Percentiles rank a stretch among this genome's conserved stretches.
Evolutionary conservation across 2,113 vertebrate species (phyloP).

Genomic region (Calypte anna): DNA sequence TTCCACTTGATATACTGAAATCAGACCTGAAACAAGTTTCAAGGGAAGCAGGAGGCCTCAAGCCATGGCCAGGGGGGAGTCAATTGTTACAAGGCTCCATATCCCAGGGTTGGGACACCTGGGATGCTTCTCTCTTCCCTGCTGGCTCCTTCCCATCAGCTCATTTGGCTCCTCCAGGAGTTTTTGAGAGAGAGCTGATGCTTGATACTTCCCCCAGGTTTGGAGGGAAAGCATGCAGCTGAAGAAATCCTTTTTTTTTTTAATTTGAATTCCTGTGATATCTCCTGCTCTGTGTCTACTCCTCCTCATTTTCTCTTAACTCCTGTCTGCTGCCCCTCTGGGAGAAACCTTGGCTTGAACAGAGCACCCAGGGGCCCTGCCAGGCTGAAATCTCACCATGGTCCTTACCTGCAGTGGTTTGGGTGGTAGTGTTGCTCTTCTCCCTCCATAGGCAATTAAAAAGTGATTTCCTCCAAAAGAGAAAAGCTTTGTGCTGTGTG

Average conservation of each 20-base stretch:
- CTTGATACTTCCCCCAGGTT: not conserved
- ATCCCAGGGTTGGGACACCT: not conserved
- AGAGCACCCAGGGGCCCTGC: not conserved
- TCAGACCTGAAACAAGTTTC: not conserved
- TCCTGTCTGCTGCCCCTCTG: not conserved
- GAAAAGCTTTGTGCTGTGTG: not conserved
- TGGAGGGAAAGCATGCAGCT: not conserved
- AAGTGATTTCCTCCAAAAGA: not conserved
- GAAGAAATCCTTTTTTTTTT: not conserved
- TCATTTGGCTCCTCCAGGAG: not conserved
- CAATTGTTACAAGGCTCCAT: not conserved
- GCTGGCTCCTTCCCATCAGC: not conserved
- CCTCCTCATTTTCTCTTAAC: not conserved
- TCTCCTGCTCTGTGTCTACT: not conserved
- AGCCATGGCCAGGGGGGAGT: not conserved
- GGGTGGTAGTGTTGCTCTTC: not conserved
- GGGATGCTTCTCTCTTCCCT: not conserved
- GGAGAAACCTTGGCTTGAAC: not conserved
- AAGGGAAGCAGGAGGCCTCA: not conserved
- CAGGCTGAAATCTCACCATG: not conserved
- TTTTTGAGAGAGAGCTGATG: not conserved
- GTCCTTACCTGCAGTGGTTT: not conserved
- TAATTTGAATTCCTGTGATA: not conserved
- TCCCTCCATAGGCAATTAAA: fast-evolving
- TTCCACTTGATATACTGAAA: not conserved